Conservation (phyloP, 2,113 vertebrate genomes). For the Panthera uncia region DNA sequence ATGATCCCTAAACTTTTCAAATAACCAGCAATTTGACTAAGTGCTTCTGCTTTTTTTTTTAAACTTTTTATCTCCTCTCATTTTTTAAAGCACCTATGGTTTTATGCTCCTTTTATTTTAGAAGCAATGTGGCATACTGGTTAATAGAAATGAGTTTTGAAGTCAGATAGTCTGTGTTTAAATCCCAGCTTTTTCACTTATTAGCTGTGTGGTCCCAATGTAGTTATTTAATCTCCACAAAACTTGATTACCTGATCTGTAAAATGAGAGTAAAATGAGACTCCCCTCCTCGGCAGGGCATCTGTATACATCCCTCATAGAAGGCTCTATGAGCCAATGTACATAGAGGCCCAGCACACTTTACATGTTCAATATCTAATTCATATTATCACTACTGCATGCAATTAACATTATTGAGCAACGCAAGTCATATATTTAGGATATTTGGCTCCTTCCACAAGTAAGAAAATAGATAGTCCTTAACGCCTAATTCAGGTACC, state of each 20-base stretch:
- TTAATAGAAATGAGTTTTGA: conserved; percentile 18
- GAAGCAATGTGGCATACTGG: background rate
- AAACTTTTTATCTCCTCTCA: background rate
- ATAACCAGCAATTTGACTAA: background rate
- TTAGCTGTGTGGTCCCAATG: background rate
- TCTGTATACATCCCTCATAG: background rate
- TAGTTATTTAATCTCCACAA: conserved; percentile 28
- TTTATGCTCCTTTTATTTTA: background rate
- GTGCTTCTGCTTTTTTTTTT: background rate
- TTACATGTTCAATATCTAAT: background rate
- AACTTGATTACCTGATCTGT: background rate
- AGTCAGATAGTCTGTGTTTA: background rate
- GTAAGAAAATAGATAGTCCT: background rate
- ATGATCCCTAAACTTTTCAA: background rate
- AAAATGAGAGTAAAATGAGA: background rate
- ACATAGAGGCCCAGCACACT: background rate
- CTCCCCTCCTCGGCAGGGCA: background rate
- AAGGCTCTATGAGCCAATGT: background rate
- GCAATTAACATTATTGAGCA: background rate
- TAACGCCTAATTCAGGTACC: background rate
- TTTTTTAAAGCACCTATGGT: background rate
- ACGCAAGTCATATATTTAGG: background rate
- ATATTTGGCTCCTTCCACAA: background rate
- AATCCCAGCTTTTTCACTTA: background rate
- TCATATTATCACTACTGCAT: background rate